Percentiles rank a stretch among this genome's conserved stretches.
These are phyloP conservation scores for Anomalospiza imberbis DNA, from an alignment of 2,797 vertebrate genomes.

Conservation along the genomic window DNA sequence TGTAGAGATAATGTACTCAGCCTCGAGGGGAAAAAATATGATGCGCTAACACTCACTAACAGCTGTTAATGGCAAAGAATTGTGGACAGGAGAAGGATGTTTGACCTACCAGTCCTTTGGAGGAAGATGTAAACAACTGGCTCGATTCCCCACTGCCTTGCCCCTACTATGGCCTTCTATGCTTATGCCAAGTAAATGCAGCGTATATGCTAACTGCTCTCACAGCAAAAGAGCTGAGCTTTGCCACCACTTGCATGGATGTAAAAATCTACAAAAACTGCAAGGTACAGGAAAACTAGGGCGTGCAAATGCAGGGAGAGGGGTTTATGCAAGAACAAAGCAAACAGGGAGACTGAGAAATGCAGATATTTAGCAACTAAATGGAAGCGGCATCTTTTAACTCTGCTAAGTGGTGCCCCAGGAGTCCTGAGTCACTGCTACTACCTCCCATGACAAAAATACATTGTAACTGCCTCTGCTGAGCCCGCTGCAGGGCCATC, in stretches of 20 bases:
- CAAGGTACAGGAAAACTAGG: background rate
- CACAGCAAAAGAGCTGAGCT: background rate
- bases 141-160: conserved; percentile 2
- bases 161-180: background rate
- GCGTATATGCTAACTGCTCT: background rate
- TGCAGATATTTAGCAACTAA: background rate
- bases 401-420: background rate
- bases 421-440: background rate
- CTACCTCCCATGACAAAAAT: background rate
- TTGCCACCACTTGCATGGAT: background rate
- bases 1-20: conserved; percentile 28
- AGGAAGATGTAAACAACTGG: conserved; percentile 37
- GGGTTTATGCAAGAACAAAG: background rate
- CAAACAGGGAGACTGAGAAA: background rate
- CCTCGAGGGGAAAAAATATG: conserved; percentile 9
- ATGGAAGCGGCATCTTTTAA: background rate
- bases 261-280: background rate
- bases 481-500: background rate
- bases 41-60: conserved; percentile 7
- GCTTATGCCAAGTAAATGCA: background rate
- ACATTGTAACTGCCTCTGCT: background rate
- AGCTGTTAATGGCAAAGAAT: conserved; percentile 37
- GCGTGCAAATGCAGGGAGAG: background rate
- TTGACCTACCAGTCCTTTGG: conserved; percentile 36
- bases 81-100: conserved; percentile 9